phyloP scores from a whole-genome alignment of 2,888 invertebrate species.

The Agrotis ipsilon region DNA sequence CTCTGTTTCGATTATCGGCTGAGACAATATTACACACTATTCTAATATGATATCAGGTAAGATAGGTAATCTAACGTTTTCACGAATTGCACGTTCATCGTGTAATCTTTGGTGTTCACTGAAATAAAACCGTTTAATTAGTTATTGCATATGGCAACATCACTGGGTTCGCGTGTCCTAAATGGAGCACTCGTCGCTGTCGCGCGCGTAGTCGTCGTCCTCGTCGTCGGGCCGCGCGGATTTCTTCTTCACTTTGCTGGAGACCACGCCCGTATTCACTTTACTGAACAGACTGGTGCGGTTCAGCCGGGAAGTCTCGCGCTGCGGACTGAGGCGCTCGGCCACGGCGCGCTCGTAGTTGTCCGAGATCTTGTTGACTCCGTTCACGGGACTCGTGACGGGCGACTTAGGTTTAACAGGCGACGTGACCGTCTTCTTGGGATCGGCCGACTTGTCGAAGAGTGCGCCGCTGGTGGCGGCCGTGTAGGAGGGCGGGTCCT shows the following conservation, averaged over 20 bases:
- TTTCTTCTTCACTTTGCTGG: conserved; percentile 80
- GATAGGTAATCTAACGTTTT: conserved; percentile 62
- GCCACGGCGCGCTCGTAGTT: conserved; percentile 88
- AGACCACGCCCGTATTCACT: conserved; percentile 86
- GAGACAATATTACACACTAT: conserved; percentile 69
- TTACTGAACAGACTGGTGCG: conserved; percentile 86
- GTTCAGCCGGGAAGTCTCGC: conserved; percentile 80
- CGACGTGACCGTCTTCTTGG: conserved; percentile 71
- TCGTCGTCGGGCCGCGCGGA: conserved; percentile 81
- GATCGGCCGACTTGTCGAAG: conserved; percentile 76
- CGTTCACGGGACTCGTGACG: conserved; percentile 83
- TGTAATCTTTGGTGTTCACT: conserved; percentile 86
- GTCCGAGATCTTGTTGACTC: conserved; percentile 88
- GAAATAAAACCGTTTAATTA: conserved; percentile 62
- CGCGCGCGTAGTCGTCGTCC: conserved; percentile 89
- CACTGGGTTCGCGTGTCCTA: conserved; percentile 74
- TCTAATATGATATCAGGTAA: conserved; percentile 67
- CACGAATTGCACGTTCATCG: conserved; percentile 72
- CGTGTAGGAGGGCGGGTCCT: conserved; percentile 85
- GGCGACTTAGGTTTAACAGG: conserved; percentile 79
- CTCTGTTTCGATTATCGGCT: conserved; percentile 79
- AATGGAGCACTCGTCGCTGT: conserved; percentile 93
- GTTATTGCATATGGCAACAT: conserved; percentile 69
- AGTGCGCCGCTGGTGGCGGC: conserved; percentile 81
- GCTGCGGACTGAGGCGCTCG: conserved; percentile 84